Base-by-base conservation (phyloP, 2,797 vertebrate species). In the Enteromius trimaculatus region DNA sequence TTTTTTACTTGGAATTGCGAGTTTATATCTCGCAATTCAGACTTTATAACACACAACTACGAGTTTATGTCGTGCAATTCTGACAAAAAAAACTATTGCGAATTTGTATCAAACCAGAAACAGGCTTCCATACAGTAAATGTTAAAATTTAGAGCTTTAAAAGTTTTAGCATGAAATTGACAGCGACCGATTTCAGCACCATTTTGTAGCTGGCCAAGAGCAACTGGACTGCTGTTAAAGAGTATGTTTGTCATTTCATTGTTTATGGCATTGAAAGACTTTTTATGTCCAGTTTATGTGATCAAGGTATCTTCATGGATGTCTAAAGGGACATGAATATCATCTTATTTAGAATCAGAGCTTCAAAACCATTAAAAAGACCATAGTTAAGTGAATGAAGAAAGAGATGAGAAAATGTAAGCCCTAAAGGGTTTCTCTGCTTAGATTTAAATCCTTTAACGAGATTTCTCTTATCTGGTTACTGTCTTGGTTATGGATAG, bases 391-490 rank as follows among this genome's bases (percentile, higher is more conserved):
- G 87, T 79, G 88, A 89, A 86, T 76, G 86, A n/a, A 49, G 58
- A 75, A 80, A 69, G 9, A 44, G 86, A 89, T 85, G 87, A 69
- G 86, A 90, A 89, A 83, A 87, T 92, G 91, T 91, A 91, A 91
- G 70, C 87, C 88, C 91, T 82, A 87, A 90, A 86, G 86, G 85
- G 74, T 88, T 92, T 91, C 91, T 90, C 91, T 92, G 92, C 91
- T 90, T 91, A 89, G 89, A 89, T 92, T 93, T 90, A 92, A 94
- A 94, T 92, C 94, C 92, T 90, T 92, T 94, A 94, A 94, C 92
- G 80, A 92, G 93, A 94, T 94, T 94, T 93, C 80, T 86, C 90
- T 93, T 91, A 94, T 94, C 93, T 92, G 90, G 91, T 93, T 92
- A 92, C 92, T 91, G 88, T 91, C 92, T 91, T 88, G 88, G 90